These are phyloP conservation scores for Anabacerthia variegaticeps DNA, from an alignment of 2,797 vertebrate genomes.

Conservation along the genomic window DNA sequence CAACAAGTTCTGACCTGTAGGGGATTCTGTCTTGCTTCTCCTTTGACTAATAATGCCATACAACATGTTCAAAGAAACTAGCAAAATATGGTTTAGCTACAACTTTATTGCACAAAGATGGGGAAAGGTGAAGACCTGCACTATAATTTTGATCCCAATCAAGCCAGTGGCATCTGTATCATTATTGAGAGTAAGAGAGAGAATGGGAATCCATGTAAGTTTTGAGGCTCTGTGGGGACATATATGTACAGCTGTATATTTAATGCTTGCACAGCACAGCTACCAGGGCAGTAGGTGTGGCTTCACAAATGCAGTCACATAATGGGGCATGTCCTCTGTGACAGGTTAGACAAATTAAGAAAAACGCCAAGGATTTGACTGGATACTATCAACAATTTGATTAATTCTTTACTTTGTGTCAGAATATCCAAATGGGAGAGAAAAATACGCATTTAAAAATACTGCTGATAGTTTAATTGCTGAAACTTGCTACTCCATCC, in stretches of 20 bases:
- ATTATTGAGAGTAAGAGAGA: not conserved
- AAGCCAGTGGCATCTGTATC: not conserved
- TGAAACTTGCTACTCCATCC: slow-evolving; percentile 29
- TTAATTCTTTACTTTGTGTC: not conserved
- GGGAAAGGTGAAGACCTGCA: not conserved
- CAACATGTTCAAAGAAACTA: not conserved
- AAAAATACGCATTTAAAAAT: not conserved
- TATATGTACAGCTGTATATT: not conserved
- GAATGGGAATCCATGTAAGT: not conserved
- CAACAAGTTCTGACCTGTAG: not conserved
- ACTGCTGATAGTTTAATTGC: slow-evolving; percentile 14
- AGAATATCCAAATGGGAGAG: not conserved
- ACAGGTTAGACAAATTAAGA: not conserved
- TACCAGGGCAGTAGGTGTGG: not conserved
- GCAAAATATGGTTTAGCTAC: not conserved
- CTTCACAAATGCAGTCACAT: not conserved
- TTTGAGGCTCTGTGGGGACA: not conserved
- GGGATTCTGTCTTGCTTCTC: not conserved
- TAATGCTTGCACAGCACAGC: not conserved
- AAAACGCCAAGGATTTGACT: not conserved
- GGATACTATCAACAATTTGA: not conserved
- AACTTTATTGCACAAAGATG: not conserved
- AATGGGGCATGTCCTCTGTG: not conserved
- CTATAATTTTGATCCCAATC: not conserved
- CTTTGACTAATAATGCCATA: not conserved